These are phyloP conservation scores for Porites australiensis DNA, from an alignment of 64 coral and sea anemone species.

Conservation along the genomic window DNA sequence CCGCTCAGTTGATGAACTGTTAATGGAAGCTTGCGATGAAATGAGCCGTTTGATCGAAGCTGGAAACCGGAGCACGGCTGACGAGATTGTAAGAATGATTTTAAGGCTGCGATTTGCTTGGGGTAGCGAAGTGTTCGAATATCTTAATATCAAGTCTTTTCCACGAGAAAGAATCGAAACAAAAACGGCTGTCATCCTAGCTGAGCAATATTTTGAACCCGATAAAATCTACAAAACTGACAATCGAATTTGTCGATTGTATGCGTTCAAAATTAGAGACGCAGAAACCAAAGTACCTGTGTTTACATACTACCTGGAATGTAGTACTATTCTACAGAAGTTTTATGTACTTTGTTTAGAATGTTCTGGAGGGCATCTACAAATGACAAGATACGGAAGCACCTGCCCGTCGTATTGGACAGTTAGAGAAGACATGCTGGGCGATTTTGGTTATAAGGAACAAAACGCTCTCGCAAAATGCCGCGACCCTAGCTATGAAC, in stretches of 20 bases:
- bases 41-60: conserved; percentile 33
- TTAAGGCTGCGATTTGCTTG: conserved; percentile 17
- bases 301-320: conserved; percentile 71
- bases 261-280: conserved; percentile 47
- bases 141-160: conserved; percentile 56
- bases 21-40: conserved; percentile 5
- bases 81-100: conserved; percentile 51
- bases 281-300: conserved; percentile 2
- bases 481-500: not conserved
- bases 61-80: not conserved
- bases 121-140: conserved; percentile 28
- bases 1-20: conserved; percentile 9
- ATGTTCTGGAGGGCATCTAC: conserved; percentile 48
- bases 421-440: conserved; percentile 56
- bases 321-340: conserved; percentile 51
- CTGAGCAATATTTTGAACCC: conserved; percentile 48
- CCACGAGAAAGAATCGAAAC: conserved; percentile 55
- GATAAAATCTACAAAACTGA: conserved; percentile 49
- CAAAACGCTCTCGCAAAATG: not conserved
- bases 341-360: conserved; percentile 57
- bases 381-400: conserved; percentile 44
- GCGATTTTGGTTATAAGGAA: conserved; percentile 41
- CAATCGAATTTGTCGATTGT: conserved; percentile 33
- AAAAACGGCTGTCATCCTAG: conserved; percentile 16
- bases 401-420: conserved; percentile 61